Conservation (phyloP, 2,113 vertebrate genomes). For the Scophthalmus maximus region DNA sequence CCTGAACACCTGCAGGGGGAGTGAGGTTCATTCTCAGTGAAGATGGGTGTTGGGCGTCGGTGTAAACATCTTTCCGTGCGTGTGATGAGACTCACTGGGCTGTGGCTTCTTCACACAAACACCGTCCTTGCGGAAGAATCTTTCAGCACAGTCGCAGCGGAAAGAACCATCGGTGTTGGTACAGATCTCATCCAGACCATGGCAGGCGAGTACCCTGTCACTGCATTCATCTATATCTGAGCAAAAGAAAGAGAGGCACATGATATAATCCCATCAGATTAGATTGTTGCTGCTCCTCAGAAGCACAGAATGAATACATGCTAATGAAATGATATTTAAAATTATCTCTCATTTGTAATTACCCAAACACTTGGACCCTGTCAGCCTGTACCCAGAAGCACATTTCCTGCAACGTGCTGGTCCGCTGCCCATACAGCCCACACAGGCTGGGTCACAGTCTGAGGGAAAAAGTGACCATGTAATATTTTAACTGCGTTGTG, state of each 20-base stretch:
- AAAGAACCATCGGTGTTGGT: constrained; percentile 90
- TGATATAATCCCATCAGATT: neutral
- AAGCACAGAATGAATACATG: neutral
- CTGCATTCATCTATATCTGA: constrained; percentile 92
- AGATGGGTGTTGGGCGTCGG: neutral
- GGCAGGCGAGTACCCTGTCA: constrained; percentile 83
- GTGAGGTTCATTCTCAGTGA: neutral
- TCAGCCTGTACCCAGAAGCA: constrained; percentile 89
- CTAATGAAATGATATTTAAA: neutral
- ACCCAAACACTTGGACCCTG: constrained; percentile 92
- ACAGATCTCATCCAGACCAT: constrained; percentile 86
- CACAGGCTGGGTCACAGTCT: constrained; percentile 92
- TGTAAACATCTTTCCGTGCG: neutral
- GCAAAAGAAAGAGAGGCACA: neutral
- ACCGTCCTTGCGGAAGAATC: constrained; percentile 77
- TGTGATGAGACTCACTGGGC: constrained; percentile 77
- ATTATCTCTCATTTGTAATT: constrained; percentile 29
- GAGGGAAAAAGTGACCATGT: constrained; percentile 18
- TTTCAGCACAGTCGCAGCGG: constrained; percentile 86
- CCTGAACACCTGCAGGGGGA: constrained; percentile 78
- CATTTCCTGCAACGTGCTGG: constrained; percentile 93
- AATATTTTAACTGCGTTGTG: neutral
- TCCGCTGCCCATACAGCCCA: constrained; percentile 92
- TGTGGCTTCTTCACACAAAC: constrained; percentile 86
- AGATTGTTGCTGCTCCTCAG: neutral